Evolutionary conservation across 92 coral and sea anemone genomes (phyloP).

Genomic region (Blastomussa wellsi): DNA sequence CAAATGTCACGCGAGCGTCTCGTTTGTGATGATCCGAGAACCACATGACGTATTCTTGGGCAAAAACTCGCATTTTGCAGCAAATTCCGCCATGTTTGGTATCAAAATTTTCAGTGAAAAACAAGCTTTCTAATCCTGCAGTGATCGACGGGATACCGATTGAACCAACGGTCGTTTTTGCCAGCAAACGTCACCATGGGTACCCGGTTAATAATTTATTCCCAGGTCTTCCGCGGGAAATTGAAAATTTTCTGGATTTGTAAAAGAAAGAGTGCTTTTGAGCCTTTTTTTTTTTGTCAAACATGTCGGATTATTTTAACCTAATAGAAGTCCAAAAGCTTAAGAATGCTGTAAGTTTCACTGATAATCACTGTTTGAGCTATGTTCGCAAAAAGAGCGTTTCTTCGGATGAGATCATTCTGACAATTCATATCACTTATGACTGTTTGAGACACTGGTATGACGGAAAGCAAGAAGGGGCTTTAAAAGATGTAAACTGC

Average conservation of each 20-base stretch:
- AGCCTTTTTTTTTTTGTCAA: not conserved
- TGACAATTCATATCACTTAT: too few species aligned
- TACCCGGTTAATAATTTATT: not conserved
- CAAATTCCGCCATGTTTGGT: constrained; percentile 49
- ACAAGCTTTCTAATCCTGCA: constrained; percentile 26
- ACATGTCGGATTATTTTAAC: not conserved
- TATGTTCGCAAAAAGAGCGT: constrained; percentile 14
- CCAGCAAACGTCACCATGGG: constrained; percentile 34
- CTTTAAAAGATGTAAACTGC: too few species aligned
- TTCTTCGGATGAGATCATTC: too few species aligned
- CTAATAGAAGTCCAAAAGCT: constrained; percentile 10
- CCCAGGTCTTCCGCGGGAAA: constrained; percentile 24
- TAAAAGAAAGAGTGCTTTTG: too few species aligned
- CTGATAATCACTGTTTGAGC: constrained; percentile 27
- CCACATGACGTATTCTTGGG: constrained; percentile 30
- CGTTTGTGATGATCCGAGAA: constrained; percentile 11
- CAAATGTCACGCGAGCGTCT: not conserved
- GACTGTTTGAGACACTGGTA: too few species aligned
- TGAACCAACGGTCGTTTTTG: constrained; percentile 29
- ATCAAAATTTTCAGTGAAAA: constrained; percentile 49
- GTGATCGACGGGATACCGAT: constrained; percentile 26
- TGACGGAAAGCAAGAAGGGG: too few species aligned
- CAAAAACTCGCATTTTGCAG: constrained; percentile 18
- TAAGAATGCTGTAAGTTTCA: constrained; percentile 15
- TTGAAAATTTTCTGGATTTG: not conserved